These are phyloP conservation scores for Tachyglossus aculeatus DNA, from an alignment of 2,797 vertebrate genomes.

Conservation along the genomic window DNA sequence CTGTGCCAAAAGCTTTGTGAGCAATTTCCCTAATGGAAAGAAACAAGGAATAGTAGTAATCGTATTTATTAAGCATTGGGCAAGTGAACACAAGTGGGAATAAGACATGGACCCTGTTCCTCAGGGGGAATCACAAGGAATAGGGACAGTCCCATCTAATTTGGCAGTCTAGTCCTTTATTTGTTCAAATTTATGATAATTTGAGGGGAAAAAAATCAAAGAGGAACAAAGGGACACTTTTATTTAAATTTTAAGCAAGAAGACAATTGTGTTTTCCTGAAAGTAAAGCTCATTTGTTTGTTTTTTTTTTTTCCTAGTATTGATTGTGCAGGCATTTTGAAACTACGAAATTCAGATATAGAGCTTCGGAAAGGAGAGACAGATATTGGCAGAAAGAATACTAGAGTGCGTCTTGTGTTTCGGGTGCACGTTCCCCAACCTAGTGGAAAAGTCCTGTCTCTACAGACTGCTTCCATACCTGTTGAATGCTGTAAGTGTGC, in stretches of 20 bases:
- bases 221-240: not conserved
- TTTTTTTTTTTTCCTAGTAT: conserved; percentile 78
- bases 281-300: conserved; percentile 30
- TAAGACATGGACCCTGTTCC: too few species aligned
- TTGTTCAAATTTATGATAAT: too few species aligned
- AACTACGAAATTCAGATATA: conserved; percentile 98
- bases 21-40: too few species aligned
- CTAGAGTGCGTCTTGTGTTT: conserved; percentile 95
- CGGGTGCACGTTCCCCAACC: conserved; percentile 96
- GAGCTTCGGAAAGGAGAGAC: conserved; percentile 98
- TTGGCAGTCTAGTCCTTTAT: too few species aligned
- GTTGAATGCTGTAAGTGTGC: conserved; percentile 96
- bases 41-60: too few species aligned
- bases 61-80: too few species aligned
- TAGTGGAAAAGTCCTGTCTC: conserved; percentile 93
- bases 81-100: too few species aligned
- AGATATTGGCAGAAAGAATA: conserved; percentile 98
- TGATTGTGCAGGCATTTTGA: conserved; percentile 97
- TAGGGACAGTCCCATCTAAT: too few species aligned
- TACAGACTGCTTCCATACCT: conserved; percentile 95
- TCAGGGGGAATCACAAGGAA: too few species aligned
- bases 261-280: conserved; percentile 7
- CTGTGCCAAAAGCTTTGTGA: too few species aligned
- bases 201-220: too few species aligned
- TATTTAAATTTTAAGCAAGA: conserved; percentile 1